Percentiles rank a stretch among this genome's conserved stretches.
These are phyloP conservation scores for Salarias fasciatus DNA, from an alignment of 2,797 vertebrate genomes.

Conservation along the genomic window DNA sequence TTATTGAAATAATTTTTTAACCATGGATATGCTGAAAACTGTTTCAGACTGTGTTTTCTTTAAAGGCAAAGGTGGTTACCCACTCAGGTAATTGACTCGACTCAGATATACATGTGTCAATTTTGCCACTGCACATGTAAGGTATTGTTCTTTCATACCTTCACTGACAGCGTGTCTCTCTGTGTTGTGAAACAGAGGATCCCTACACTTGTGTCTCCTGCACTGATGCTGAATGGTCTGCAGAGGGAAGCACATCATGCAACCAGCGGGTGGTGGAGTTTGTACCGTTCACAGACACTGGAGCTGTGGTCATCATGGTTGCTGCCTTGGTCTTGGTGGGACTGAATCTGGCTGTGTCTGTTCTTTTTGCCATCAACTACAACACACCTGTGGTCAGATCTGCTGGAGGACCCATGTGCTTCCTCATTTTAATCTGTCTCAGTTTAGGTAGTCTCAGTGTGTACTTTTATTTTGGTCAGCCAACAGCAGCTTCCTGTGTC, in stretches of 20 bases:
- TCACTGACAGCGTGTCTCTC: too few species aligned
- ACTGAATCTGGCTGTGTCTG: constrained; percentile 58
- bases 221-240: constrained; percentile 80
- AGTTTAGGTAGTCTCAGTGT: constrained; percentile 72
- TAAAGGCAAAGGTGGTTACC: too few species aligned
- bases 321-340: constrained; percentile 58
- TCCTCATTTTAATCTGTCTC: constrained; percentile 85
- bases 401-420: constrained; percentile 85
- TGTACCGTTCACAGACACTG: constrained; percentile 68
- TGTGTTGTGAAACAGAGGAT: constrained; percentile 58
- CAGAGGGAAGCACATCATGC: constrained; percentile 78
- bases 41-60: too few species aligned
- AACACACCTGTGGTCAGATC: constrained; percentile 88
- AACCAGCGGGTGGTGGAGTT: constrained; percentile 73
- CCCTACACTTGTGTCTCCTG: constrained; percentile 73
- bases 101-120: too few species aligned
- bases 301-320: constrained; percentile 70
- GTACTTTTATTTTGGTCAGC: constrained; percentile 84
- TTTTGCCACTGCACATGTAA: too few species aligned
- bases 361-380: constrained; percentile 79
- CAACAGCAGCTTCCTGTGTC: constrained; percentile 68
- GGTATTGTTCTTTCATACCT: too few species aligned
- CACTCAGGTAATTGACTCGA: too few species aligned
- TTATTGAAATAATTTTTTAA: too few species aligned
- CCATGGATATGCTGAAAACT: too few species aligned